Base-by-base conservation (phyloP, 2,113 vertebrate genomes). In the Sinocyclocheilus maitianheensis region DNA sequence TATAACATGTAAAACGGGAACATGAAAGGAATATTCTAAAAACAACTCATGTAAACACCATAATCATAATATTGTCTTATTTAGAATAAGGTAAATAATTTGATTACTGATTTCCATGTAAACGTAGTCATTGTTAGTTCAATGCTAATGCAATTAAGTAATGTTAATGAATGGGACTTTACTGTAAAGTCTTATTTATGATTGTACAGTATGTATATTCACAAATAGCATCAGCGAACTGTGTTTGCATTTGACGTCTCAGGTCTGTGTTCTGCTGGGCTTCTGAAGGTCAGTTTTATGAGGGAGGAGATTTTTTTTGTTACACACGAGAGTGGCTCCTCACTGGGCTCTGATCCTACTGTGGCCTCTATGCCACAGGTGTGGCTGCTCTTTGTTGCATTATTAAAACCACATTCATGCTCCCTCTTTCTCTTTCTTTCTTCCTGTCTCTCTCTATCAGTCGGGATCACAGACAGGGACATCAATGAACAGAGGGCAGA, bases 341-440 rank as follows among this genome's bases (percentile, higher is more conserved):
- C 40, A 40, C 37, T 5, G 24, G 37, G 13, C 24, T 69, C 46
- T 53, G 62, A 69, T 82, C 80, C 62, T 51, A 20, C 48, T 60
- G 51, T 74, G 81, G 81, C 65, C 65, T 67, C 81, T 55, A 34
- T 3, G 58, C 62, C 62, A 48, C 63, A 82, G 46, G 43, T 84
- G 81, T 74, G 48, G 48, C 67, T 84, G 69, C 30, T 37, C 81
- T 84, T 83, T 84, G 81, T 84, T 84, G 81, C 69, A 84, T 84
- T 84, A 84, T 84, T 84, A 74, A 84, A 74, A 58, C 48, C 51
- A 74, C 51, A 84, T 84, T 74, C 81, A 60, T 84, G 26, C 81
- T 26, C 18, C 37, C 8, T 58, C 67, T 84, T 74, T 72, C 46
- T 83, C 26, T 83, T 34, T 58, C 48, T 37, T 53, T 74, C 51